Evolutionary conservation across 2,888 invertebrate species (phyloP), one percentile per base, ranked within the genome.

Genomic region (Melolontha melolontha): DNA sequence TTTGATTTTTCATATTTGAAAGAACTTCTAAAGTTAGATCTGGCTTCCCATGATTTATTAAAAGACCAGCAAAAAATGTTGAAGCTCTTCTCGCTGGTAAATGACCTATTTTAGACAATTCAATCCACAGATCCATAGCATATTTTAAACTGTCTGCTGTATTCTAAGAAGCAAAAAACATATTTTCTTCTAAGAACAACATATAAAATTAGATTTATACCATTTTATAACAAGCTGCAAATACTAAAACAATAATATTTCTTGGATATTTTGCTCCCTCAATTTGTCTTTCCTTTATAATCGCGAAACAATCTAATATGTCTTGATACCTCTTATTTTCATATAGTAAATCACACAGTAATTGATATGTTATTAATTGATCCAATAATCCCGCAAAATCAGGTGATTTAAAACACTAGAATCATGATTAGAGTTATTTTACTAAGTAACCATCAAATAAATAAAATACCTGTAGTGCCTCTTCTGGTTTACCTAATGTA

Each of bases 191-290:
- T 49, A 44, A 49, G 44, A 39, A 22, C 41, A 41, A 17, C 14
- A 7, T 27, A 50, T 44, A 49, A 57, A 8, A 66, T 55, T 67
- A 64, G 74, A 75, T 85, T 22, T 22, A 22, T 83, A 92, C 94
- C 85, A 92, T 81, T 86, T 92, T 92, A 76, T 91, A 92, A 78
- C 91, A 93, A 17, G 91, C 88, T 44, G 90, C 93, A 72, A 90
- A 78, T 4, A 88, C 84, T 40, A 94, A 78, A n/a, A 91, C 87
- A 4, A 91, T 82, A 52, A 87, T 85, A 81, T 91, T 91, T 78
- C 88, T 88, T 0, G 93, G 93, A 80, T 85, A 92, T 75, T 87
- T 89, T 0, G 86, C 83, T 77, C 89, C 90, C 70, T 88, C 87
- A 1, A 90, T 77, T 78, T 91, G 89, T 77, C 86, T 87, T 0